Base-by-base conservation (phyloP, 2,888 invertebrate genomes). In the Hydroisotoma schaefferi region DNA sequence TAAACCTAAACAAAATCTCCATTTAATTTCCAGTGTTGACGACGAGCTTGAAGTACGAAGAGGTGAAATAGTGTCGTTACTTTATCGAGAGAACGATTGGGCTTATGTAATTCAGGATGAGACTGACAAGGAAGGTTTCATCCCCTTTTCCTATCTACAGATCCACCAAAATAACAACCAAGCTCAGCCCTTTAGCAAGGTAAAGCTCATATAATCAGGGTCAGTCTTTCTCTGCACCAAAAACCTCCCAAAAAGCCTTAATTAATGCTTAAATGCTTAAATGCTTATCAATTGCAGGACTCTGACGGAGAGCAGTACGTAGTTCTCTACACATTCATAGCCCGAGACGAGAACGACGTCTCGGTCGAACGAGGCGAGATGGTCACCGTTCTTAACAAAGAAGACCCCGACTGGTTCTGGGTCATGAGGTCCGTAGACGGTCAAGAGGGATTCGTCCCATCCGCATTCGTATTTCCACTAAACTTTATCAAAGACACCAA, bases 361-460 rank as follows among this genome's bases (percentile, higher is more conserved):
- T 90, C 89, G 38, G 94, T 95, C 1, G 91, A 93, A 74, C 81
- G 93, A 49, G 94, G 94, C 0, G 94, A 95, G 76, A 90, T 94
- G 79, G 93, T 95, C n/a, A 94, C 94, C 59, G 91, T 95, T 15
- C 79, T 95, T 57, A 95, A 95, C 78, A 83, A 90, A 74, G 94
- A 94, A 76, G 94, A 95, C 78, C 88, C 91, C 0, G 94, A 94
- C 77, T 95, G 95, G 95, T 94, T 88, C 77, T 95, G 94, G 94
- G 90, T 95, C 55, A 87, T 92, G 38, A 82, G 93, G 70, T 88
- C 88, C 71, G n/a, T 5, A 4, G 92, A 94, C 75, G 92, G 91
- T 0, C 90, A 91, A 73, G 95, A 27, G 28, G 49, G 49, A 6
- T 52, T 52, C 23, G 94, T 95, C 54, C 95, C 95, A 0, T 89